Conservation (phyloP, 2,888 invertebrate genomes). For the Noctua janthina region DNA sequence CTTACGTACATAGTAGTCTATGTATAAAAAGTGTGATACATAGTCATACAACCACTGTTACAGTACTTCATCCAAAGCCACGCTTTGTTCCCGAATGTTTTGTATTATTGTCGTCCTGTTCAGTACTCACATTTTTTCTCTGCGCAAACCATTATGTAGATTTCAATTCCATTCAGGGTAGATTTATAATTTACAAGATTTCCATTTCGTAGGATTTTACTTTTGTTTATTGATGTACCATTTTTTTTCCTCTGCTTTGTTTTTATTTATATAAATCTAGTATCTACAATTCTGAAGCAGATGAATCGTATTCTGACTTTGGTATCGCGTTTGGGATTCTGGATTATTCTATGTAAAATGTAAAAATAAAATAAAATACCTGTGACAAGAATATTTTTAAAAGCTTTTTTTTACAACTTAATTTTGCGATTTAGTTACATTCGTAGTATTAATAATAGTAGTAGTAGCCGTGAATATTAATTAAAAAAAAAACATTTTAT, state of each 20-base stretch:
- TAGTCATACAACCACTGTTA: constrained; percentile 33
- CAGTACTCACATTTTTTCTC: constrained; percentile 63
- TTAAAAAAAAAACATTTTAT: no score
- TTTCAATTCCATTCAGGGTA: constrained; percentile 70
- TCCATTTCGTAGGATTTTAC: constrained; percentile 64
- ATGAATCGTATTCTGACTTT: not conserved
- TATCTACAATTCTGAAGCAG: not conserved
- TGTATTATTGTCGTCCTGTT: constrained; percentile 65
- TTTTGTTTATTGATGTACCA: constrained; percentile 60
- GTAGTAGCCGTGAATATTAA: no score
- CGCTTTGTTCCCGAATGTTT: constrained; percentile 66
- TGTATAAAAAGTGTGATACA: constrained; percentile 11
- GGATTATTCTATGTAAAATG: not conserved
- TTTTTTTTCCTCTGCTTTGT: constrained; percentile 2
- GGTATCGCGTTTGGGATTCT: not conserved
- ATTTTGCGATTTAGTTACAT: no score
- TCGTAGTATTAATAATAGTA: no score
- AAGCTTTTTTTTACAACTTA: no score
- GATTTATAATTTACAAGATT: constrained; percentile 73
- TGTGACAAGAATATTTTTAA: no score
- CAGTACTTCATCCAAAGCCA: constrained; percentile 57
- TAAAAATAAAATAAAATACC: not conserved
- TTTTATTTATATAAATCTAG: not conserved
- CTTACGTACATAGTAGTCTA: not conserved
- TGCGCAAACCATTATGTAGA: constrained; percentile 68